Evolutionary conservation across 2,797 vertebrate genomes (phyloP), one percentile per base, ranked within the genome.

Genomic region (Rhinatrema bivittatum): DNA sequence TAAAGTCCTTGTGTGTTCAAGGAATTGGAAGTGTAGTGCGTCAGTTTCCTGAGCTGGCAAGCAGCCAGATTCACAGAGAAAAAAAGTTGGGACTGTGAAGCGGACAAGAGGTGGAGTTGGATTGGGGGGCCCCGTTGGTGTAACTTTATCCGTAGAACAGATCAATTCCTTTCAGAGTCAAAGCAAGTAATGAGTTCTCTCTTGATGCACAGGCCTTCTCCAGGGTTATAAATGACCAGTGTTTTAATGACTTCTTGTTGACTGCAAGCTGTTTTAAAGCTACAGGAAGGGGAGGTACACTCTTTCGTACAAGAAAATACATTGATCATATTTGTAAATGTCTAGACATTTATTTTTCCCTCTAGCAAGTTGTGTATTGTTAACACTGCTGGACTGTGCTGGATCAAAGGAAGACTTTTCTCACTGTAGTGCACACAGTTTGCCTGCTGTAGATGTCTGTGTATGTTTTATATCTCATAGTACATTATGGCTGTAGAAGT

Each of bases 121-220:
- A 1, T 9, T 16, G 31, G 14, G 23, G 25, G 13, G 19, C 27
- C n/a, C 20, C 46, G 43, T 38, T 21, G 25, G 19, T 53, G 49
- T 47, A 40, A 62, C 27, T 36, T 42, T 20, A 54, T 48, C 50
- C 3, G 0, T 50, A 33, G 36, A 50, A 25, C 29, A 59, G 42
- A 56, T 46, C 41, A 46, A 51, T 64, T 54, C 7, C 52, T 57
- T 61, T 61, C 35, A 62, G 49, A 64, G 51, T 42, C 37, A 62
- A 51, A 64, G 20, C 19, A 28, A 61, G 22, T 30, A 40, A 40
- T 11, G 10, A 34, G 27, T 50, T 49, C 20, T 28, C 39, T 56
- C 30, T 42, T 27, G 32, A 36, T 43, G 27, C 39, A 29, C 18
- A 30, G 23, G 6, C 56, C 16, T 20, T 55, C 42, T 2, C 25